These are phyloP conservation scores for Poecilus cupreus DNA, from an alignment of 2,888 invertebrate genomes.

Conservation along the genomic window DNA sequence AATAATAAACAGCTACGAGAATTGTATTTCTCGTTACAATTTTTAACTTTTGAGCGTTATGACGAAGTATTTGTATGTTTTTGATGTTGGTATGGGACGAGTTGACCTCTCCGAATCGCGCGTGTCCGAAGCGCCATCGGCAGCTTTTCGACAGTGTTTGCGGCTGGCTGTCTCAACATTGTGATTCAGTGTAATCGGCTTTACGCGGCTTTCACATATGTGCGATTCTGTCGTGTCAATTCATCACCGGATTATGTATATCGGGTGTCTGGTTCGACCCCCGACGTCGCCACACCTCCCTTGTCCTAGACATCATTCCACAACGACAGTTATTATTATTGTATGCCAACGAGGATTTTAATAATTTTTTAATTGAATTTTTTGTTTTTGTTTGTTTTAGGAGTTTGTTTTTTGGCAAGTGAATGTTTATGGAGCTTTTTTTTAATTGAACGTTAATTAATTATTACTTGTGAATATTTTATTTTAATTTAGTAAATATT, in stretches of 20 bases:
- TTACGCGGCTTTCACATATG: slow-evolving; percentile 64
- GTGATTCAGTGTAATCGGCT: slow-evolving; percentile 62
- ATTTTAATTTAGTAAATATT: neutral
- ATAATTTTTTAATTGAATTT: slow-evolving; percentile 47
- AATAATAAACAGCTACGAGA: no score
- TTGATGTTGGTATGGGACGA: no score
- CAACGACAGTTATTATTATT: slow-evolving; percentile 26
- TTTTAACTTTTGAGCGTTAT: no score
- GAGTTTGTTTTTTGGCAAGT: slow-evolving; percentile 38
- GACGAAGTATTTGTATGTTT: no score
- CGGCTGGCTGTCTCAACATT: slow-evolving; percentile 47
- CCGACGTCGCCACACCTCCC: neutral
- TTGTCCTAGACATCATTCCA: neutral
- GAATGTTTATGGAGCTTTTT: slow-evolving; percentile 30
- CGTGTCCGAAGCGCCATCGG: no score
- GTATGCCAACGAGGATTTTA: slow-evolving; percentile 33
- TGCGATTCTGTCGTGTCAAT: slow-evolving; percentile 61
- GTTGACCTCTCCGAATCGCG: no score
- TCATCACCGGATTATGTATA: slow-evolving; percentile 65
- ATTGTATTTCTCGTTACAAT: no score
- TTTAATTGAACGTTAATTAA: slow-evolving; percentile 35
- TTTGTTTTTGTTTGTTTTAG: slow-evolving; percentile 35
- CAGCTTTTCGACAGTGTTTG: neutral
- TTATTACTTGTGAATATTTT: slow-evolving; percentile 23
- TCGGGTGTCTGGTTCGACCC: slow-evolving; percentile 54